Evolutionary conservation across 2,888 invertebrate genomes (phyloP).

Genomic region (Aradus depressus): DNA sequence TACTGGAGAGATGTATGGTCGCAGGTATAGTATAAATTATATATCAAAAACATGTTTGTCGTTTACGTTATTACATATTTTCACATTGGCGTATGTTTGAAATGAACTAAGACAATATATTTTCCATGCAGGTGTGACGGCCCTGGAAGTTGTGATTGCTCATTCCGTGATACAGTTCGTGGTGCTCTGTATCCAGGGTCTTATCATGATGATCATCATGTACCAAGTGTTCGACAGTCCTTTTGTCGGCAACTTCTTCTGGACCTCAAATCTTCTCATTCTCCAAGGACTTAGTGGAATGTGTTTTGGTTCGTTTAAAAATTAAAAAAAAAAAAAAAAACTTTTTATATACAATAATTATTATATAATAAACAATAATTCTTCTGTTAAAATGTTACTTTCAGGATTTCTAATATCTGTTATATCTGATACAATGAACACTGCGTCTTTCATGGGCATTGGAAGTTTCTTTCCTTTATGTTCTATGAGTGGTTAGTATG

Average conservation of each 20-base stretch:
- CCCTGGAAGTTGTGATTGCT: constrained; percentile 31
- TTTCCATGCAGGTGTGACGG: constrained; percentile 29
- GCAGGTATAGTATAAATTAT: constrained; percentile 28
- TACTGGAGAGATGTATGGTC: constrained; percentile 33
- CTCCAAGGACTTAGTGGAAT: constrained; percentile 33
- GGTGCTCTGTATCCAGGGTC: constrained; percentile 31
- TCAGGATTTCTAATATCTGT: constrained; percentile 33
- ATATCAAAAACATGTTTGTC: not conserved
- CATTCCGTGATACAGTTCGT: constrained; percentile 32
- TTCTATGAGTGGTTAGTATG: constrained; percentile 31
- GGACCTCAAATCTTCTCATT: constrained; percentile 30
- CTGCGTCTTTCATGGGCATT: constrained; percentile 32
- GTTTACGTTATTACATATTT: not conserved
- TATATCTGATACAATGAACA: constrained; percentile 31
- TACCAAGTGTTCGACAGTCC: constrained; percentile 33
- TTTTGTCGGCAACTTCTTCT: constrained; percentile 31
- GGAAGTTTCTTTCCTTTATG: constrained; percentile 33
- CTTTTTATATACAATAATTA: not conserved
- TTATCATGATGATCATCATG: constrained; percentile 32
- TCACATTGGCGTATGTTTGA: not conserved
- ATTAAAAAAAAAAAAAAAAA: not conserved
- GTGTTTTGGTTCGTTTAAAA: constrained; percentile 31
- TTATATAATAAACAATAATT: not conserved
- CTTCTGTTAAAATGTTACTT: not conserved
- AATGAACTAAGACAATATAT: not conserved